Base-by-base conservation (phyloP, 2,113 vertebrate genomes). In the Alexandromys fortis region DNA sequence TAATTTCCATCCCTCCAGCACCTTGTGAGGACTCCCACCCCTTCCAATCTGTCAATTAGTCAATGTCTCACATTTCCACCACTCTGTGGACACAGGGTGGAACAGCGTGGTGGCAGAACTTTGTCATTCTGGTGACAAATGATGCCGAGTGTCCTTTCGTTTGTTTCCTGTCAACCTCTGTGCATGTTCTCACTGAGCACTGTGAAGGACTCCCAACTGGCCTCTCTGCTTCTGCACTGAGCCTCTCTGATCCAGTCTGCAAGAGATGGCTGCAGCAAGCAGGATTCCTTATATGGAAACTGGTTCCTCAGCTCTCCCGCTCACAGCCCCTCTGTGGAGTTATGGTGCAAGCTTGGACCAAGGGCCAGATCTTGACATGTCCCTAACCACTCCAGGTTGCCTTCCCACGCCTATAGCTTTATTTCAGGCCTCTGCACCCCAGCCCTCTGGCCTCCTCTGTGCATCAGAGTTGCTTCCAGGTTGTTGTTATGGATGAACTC, bases 121-220 rank as follows among this genome's bases (percentile, higher is more conserved):
- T 87, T 35, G 13, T 76, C 94, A 86, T 81, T 92, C 83, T 75
- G 28, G 45, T 79, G 92, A 86, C 38, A 52, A 76, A 92, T 49
- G 86, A 90, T 45, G 16, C 24, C 45, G 7, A 92, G 28, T 1
- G 24, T 38, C 33, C 73, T 86, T 90, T 79, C 30, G 28, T 76
- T 83, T 87, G 70, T 67, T 68, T 19, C 38, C 63, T 68, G 38
- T 16, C 63, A 94, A 67, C 61, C 75, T 63, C 91, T 81, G 26
- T 83, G 82, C 47, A 17, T 5, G 21, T 1, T 79, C 22, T 95
- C 63, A 26, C 4, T 12, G 55, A 73, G 33, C 17, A 33, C 76
- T 5, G 24, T 10, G 17, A 79, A 90, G 16, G 65, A 45, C n/a
- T 93, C 63, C 72, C 33, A 33, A 13, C 85, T 17, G 11, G 19